Percentiles rank a stretch among this genome's conserved stretches.
Conservation (phyloP, 2,888 invertebrate genomes). For the Ischnus inquisitorius region DNA sequence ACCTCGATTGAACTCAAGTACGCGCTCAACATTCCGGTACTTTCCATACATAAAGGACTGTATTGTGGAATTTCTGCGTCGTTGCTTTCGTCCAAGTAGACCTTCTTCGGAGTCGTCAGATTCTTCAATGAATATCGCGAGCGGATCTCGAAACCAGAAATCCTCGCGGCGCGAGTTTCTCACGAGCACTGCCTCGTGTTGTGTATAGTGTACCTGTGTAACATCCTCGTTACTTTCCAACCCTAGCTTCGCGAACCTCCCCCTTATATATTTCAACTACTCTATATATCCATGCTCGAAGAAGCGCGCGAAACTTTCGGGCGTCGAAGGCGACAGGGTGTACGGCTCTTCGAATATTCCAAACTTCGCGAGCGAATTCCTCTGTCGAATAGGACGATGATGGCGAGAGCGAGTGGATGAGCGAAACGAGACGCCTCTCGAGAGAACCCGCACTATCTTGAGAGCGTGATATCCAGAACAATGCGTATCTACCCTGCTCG, state of each 20-base stretch:
- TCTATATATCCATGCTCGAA: not conserved
- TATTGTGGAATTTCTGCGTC: not conserved
- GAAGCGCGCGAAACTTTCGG: not conserved
- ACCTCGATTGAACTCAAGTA: not conserved
- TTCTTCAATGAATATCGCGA: not conserved
- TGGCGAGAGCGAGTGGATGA: not conserved
- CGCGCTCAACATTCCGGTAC: not conserved
- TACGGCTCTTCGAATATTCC: not conserved
- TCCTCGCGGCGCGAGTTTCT: not conserved
- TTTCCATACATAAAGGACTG: not conserved
- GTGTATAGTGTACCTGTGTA: not conserved
- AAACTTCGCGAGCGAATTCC: constrained; percentile 7
- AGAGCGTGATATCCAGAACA: not conserved
- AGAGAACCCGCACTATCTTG: not conserved
- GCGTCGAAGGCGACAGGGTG: not conserved
- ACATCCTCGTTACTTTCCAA: not conserved
- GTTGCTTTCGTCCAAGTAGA: not conserved
- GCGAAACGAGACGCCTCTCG: not conserved
- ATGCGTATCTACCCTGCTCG: not conserved
- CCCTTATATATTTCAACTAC: not conserved
- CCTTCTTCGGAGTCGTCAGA: not conserved
- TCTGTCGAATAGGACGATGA: not conserved
- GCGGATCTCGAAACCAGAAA: not conserved
- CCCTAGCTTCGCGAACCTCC: not conserved
- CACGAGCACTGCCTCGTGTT: not conserved